Conservation (phyloP, 2,113 vertebrate species). For the Zingel zingel region DNA sequence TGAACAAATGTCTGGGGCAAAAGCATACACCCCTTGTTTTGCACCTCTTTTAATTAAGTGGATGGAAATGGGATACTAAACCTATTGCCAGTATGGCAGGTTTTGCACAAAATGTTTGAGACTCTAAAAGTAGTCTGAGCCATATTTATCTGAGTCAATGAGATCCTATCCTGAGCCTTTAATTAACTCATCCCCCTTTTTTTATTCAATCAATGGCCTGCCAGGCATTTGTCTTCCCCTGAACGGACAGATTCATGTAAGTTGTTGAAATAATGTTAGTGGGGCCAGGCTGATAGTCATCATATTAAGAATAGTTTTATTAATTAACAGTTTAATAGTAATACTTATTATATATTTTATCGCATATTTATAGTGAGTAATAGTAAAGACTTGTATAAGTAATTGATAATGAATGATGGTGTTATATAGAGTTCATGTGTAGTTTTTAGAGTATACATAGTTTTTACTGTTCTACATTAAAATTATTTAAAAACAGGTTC, state of each 20-base stretch:
- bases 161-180: slow-evolving; percentile 35
- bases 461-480: not conserved
- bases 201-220: slow-evolving; percentile 30
- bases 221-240: slow-evolving; percentile 21
- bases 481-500: not conserved
- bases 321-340: not conserved
- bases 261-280: slow-evolving; percentile 1
- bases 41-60: not conserved
- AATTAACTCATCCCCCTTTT: slow-evolving; percentile 45
- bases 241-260: slow-evolving; percentile 5
- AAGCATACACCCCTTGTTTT: not conserved
- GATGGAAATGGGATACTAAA: slow-evolving; percentile 4
- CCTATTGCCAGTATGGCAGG: not conserved
- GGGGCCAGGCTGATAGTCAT: not conserved
- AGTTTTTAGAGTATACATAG: not conserved
- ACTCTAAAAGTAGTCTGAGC: slow-evolving; percentile 3
- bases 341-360: not conserved
- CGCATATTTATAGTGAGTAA: not conserved
- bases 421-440: not conserved
- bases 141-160: slow-evolving; percentile 34
- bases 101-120: slow-evolving; percentile 10
- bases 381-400: not conserved
- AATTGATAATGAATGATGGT: not conserved
- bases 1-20: not conserved
- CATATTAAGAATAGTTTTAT: not conserved